Conservation (phyloP, 2,113 vertebrate genomes). For the Chionis minor region DNA sequence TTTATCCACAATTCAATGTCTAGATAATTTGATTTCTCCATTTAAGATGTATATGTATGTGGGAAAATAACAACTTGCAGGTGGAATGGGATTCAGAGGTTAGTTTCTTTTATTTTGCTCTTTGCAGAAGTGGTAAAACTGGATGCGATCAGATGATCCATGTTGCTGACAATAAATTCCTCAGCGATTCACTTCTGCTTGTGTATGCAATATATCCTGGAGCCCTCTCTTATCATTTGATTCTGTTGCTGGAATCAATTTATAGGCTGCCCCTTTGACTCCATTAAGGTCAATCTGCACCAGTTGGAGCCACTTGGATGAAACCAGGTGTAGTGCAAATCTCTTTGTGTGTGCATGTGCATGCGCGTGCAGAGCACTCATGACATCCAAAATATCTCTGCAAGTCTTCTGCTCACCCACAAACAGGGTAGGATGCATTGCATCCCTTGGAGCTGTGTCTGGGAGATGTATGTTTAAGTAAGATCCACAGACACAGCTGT, state of each 20-base stretch:
- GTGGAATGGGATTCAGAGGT: background rate
- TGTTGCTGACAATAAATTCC: background rate
- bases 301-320: background rate
- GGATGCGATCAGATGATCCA: background rate
- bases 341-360: too few species aligned
- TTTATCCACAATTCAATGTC: background rate
- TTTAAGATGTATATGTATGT: background rate
- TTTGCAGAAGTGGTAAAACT: background rate
- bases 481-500: background rate
- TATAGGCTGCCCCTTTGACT: slow-evolving; percentile 13
- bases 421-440: background rate
- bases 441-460: background rate
- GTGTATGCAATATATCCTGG: background rate
- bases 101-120: background rate
- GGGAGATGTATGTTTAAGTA: background rate
- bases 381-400: background rate
- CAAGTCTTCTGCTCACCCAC: background rate
- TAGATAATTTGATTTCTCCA: background rate
- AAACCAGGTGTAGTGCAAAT: background rate
- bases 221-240: background rate
- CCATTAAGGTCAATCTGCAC: background rate
- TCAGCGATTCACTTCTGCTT: background rate
- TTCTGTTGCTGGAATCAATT: slow-evolving; percentile 9
- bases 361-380: rapidly evolving
- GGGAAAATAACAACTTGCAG: background rate